These are phyloP conservation scores for Drosophila orosa DNA, from an alignment of 1,140 invertebrate species.

Conservation along the genomic window DNA sequence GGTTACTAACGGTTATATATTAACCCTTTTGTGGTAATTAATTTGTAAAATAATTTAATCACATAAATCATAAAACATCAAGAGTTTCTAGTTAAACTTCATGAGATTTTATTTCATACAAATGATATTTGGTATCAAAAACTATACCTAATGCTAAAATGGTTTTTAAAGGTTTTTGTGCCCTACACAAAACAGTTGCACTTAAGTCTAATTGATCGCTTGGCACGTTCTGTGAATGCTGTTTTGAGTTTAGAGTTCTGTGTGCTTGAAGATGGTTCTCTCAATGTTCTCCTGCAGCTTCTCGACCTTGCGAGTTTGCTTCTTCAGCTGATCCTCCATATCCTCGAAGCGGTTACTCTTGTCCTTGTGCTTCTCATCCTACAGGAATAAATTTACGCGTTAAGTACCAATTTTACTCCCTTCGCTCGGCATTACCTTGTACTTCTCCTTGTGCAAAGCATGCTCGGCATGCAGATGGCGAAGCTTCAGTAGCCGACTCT, in stretches of 20 bases:
- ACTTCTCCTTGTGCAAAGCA: conserved; percentile 87
- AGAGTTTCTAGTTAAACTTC: conserved; percentile 12
- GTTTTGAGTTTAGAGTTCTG: conserved; percentile 87
- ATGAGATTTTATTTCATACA: conserved; percentile 54
- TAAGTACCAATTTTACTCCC: neutral
- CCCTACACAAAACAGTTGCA: conserved; percentile 20
- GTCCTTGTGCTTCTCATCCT: conserved; percentile 86
- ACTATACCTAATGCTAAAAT: conserved; percentile 27
- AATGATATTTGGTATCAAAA: conserved; percentile 69
- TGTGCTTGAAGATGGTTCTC: conserved; percentile 90
- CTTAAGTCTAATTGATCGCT: conserved; percentile 65
- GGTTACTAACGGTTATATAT: neutral
- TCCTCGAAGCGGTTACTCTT: conserved; percentile 87
- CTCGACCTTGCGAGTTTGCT: conserved; percentile 92
- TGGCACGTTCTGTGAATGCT: conserved; percentile 44
- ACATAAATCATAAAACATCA: neutral
- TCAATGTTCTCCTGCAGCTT: conserved; percentile 94
- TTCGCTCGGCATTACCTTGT: conserved; percentile 84
- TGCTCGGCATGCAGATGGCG: conserved; percentile 92
- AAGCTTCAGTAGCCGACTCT: conserved; percentile 93
- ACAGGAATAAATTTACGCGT: conserved; percentile 20
- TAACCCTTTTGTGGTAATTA: neutral
- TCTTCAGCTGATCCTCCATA: conserved; percentile 91
- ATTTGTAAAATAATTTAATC: neutral
- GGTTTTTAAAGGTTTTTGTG: conserved; percentile 41